Conservation (phyloP, 1,140 invertebrate species). For the Drosophila ananassae region DNA sequence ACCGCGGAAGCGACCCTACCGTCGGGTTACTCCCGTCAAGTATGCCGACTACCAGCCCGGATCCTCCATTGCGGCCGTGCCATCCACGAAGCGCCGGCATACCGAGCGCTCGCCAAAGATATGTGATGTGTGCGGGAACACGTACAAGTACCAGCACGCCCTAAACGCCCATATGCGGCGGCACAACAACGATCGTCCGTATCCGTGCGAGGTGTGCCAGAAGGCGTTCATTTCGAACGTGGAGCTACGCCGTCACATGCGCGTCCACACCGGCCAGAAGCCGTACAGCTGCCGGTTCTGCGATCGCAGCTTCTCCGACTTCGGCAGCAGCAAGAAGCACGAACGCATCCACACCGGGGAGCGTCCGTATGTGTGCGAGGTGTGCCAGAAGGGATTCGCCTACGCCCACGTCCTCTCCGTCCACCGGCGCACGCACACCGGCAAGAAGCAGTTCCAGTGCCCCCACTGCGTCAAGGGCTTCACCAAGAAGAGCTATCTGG, state of each 20-base stretch:
- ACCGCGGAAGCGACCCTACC: slow-evolving; percentile 15
- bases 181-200: slow-evolving; percentile 77
- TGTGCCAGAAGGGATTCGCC: slow-evolving; percentile 90
- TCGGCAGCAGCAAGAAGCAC: slow-evolving; percentile 86
- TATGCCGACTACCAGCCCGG: not conserved
- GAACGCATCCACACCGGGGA: slow-evolving; percentile 92
- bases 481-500: slow-evolving; percentile 78
- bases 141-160: slow-evolving; percentile 82
- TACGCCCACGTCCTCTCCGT: slow-evolving; percentile 87
- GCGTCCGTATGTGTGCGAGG: slow-evolving; percentile 88
- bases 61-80: not conserved
- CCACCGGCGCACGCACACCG: slow-evolving; percentile 87
- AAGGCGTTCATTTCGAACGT: slow-evolving; percentile 83
- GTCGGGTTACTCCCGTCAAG: slow-evolving; percentile 22
- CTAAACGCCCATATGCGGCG: slow-evolving; percentile 80
- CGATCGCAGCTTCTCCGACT: slow-evolving; percentile 88
- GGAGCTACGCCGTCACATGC: slow-evolving; percentile 80
- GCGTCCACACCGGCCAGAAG: slow-evolving; percentile 80
- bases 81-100: slow-evolving; percentile 24
- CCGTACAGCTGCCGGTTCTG: slow-evolving; percentile 90
- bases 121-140: slow-evolving; percentile 82
- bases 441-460: slow-evolving; percentile 86
- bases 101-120: slow-evolving; percentile 62
- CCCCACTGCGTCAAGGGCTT: slow-evolving; percentile 77
- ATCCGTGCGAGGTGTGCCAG: slow-evolving; percentile 75